Evolutionary conservation across 1,140 invertebrate species (phyloP).

Genomic region (Asbolus verrucosus): DNA sequence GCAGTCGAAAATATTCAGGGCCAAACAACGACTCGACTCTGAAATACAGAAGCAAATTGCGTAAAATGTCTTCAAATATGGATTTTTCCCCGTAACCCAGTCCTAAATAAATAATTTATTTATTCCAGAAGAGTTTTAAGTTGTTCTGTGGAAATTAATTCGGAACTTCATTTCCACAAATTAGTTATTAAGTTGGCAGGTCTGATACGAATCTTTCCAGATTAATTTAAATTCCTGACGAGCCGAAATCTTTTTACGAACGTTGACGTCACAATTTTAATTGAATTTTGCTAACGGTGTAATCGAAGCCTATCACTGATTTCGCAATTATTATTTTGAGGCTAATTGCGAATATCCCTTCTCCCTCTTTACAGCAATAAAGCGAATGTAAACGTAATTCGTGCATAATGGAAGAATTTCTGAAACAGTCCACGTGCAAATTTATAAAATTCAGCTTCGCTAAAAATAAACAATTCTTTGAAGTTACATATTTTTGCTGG

Average conservation of each 20-base stretch:
- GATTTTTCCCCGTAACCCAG: not conserved
- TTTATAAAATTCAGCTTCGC: too few species aligned
- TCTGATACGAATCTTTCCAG: not conserved
- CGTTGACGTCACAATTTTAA: conserved; percentile 11
- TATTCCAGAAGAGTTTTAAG: conserved; percentile 40
- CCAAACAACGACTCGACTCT: conserved; percentile 89
- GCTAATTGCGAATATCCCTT: conserved; percentile 5
- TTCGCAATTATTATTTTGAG: not conserved
- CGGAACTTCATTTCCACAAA: not conserved
- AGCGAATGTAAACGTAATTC: too few species aligned
- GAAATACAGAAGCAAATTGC: conserved; percentile 68
- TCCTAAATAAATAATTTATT: conserved; percentile 19
- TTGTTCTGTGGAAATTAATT: conserved; percentile 3
- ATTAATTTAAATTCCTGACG: conserved; percentile 15
- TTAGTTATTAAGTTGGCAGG: conserved; percentile 7
- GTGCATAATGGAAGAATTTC: too few species aligned
- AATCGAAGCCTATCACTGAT: too few species aligned
- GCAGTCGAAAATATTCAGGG: conserved; percentile 94
- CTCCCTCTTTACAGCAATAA: too few species aligned
- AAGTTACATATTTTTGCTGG: too few species aligned
- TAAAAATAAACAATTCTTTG: too few species aligned
- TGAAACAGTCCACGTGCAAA: too few species aligned
- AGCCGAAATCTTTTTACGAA: not conserved
- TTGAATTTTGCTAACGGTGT: too few species aligned
- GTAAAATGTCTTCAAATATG: not conserved